These are phyloP conservation scores for Leuctra nigra DNA, from an alignment of 2,888 invertebrate species.

Conservation along the genomic window DNA sequence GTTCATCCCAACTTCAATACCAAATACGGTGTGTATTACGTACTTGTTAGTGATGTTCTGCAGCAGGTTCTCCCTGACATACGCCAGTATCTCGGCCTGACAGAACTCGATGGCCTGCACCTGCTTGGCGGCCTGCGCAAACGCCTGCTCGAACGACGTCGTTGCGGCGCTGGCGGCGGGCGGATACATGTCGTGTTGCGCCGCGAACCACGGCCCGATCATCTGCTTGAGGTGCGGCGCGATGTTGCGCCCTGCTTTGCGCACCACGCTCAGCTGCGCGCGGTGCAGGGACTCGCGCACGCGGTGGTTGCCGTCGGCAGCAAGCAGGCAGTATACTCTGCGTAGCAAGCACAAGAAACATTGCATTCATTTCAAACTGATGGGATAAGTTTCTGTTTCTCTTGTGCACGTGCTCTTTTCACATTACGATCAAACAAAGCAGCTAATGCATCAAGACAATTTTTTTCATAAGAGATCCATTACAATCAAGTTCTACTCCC, in stretches of 20 bases:
- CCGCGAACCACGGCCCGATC: slow-evolving; percentile 77
- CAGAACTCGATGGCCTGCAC: slow-evolving; percentile 76
- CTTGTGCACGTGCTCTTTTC: too few species aligned
- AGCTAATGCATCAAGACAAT: too few species aligned
- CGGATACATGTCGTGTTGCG: slow-evolving; percentile 78
- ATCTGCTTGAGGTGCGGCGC: slow-evolving; percentile 74
- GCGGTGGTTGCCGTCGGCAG: slow-evolving; percentile 72
- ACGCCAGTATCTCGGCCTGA: slow-evolving; percentile 68
- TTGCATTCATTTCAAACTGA: too few species aligned
- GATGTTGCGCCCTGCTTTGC: slow-evolving; percentile 62
- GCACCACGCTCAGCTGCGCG: slow-evolving; percentile 63
- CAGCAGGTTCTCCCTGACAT: too few species aligned
- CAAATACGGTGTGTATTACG: too few species aligned
- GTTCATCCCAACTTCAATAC: too few species aligned
- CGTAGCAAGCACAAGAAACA: too few species aligned
- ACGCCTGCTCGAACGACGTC: slow-evolving; percentile 53
- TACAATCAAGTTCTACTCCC: too few species aligned
- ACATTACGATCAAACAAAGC: too few species aligned
- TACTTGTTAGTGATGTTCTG: too few species aligned
- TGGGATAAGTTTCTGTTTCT: too few species aligned
- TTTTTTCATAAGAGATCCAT: too few species aligned
- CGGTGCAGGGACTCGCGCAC: slow-evolving; percentile 72
- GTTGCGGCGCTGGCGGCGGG: slow-evolving; percentile 71
- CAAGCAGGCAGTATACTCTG: slow-evolving; percentile 65
- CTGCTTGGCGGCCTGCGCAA: slow-evolving; percentile 53